Conservation (phyloP, 2,797 vertebrate species). For the Phrynocephalus forsythii region DNA sequence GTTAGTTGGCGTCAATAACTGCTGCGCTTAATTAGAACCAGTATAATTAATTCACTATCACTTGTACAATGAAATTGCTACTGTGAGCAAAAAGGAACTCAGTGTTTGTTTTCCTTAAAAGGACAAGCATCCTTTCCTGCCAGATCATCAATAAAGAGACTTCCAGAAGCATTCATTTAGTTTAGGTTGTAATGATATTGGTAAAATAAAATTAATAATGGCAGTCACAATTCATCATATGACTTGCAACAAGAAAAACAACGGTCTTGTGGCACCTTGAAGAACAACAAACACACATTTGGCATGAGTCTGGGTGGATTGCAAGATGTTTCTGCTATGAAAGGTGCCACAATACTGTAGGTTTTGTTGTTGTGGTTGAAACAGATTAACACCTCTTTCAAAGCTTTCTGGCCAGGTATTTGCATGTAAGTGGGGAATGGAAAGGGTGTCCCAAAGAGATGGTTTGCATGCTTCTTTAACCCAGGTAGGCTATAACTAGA, state of each 20-base stretch:
- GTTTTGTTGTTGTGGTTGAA: too few species aligned
- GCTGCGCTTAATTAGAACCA: constrained; percentile 3
- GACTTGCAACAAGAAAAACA: too few species aligned
- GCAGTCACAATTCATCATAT: not conserved
- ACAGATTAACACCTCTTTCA: too few species aligned
- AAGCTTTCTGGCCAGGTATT: not conserved
- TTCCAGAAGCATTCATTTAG: not conserved
- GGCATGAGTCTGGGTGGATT: too few species aligned
- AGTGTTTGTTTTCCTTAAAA: not conserved
- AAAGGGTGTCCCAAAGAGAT: not conserved
- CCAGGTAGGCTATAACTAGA: not conserved
- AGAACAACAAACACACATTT: too few species aligned
- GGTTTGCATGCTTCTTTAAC: not conserved
- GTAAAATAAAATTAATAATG: not conserved
- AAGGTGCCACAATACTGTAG: too few species aligned
- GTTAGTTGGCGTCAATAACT: not conserved
- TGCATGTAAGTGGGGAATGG: not conserved
- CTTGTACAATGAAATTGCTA: not conserved
- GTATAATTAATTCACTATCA: not conserved
- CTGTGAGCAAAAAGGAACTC: not conserved
- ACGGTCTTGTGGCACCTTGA: too few species aligned
- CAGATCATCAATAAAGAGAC: not conserved
- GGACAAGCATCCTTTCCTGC: not conserved
- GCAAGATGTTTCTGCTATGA: too few species aligned
- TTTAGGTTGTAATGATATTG: not conserved